These are phyloP conservation scores for Caenorhabditis sp. DNA, from an alignment of 2,888 invertebrate genomes.

Conservation along the genomic window DNA sequence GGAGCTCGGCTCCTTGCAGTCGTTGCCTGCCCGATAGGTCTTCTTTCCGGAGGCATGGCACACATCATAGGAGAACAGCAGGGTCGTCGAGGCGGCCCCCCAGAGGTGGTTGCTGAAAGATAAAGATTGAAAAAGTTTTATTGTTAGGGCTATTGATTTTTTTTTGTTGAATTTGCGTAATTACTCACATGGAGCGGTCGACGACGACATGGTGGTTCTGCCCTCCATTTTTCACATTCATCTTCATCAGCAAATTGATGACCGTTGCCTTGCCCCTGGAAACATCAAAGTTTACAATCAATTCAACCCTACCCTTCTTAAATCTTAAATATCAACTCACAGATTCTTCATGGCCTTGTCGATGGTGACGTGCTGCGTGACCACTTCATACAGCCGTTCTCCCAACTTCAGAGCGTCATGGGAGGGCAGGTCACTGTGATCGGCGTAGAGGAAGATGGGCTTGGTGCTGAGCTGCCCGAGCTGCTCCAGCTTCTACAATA, in stretches of 20 bases:
- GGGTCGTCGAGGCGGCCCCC: background rate
- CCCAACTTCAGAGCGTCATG: background rate
- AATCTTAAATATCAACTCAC: background rate
- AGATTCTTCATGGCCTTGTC: background rate
- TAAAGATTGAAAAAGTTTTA: background rate
- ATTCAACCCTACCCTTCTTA: background rate
- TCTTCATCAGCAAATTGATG: background rate
- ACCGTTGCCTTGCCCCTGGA: background rate
- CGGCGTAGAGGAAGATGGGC: background rate
- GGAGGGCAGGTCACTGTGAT: background rate
- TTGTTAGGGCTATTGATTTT: too few relatives aligned
- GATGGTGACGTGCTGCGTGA: background rate
- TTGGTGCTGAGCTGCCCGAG: background rate
- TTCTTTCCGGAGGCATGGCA: slow-evolving; percentile 50
- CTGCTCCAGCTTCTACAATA: background rate
- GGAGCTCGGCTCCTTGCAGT: slow-evolving; percentile 37
- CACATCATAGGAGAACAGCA: slow-evolving; percentile 62
- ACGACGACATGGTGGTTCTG: background rate
- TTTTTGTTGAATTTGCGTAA: too few relatives aligned
- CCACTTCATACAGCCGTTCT: background rate
- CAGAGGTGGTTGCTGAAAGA: slow-evolving; percentile 19
- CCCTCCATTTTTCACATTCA: background rate
- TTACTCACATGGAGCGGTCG: background rate
- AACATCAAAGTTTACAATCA: background rate
- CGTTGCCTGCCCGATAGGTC: slow-evolving; percentile 23